Percentiles rank a stretch among this genome's conserved stretches.
These are phyloP conservation scores for Perodicticus potto DNA, from an alignment of 2,797 vertebrate genomes.

Conservation along the genomic window DNA sequence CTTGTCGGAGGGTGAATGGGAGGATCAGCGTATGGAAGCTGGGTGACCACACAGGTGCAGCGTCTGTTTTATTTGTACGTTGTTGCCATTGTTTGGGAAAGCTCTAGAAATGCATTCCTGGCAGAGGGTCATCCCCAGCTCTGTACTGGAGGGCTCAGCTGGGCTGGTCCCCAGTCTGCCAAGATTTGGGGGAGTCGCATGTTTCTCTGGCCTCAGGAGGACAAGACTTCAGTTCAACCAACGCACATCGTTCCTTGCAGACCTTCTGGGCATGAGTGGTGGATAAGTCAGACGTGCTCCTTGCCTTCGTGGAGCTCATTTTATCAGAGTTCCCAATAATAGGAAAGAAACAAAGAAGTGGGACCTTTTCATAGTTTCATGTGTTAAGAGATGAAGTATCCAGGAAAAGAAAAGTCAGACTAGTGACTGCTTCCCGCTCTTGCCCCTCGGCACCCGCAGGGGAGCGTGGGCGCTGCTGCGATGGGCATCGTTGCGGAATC, in stretches of 20 bases:
- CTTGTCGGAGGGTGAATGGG: neutral
- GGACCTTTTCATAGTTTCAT: neutral
- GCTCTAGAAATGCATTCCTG: neutral
- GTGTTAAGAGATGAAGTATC: too few species aligned
- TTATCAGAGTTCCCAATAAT: neutral
- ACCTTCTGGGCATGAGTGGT: neutral
- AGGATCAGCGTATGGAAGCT: neutral
- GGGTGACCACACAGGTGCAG: neutral
- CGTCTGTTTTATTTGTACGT: neutral
- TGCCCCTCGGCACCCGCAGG: neutral
- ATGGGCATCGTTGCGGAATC: neutral
- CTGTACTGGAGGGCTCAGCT: neutral
- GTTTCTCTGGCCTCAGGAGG: neutral
- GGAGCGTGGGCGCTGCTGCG: fast-evolving
- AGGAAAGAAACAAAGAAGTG: neutral
- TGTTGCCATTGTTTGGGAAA: neutral
- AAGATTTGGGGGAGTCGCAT: neutral
- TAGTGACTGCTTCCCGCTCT: too few species aligned
- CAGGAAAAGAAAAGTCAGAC: neutral
- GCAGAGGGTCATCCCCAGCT: neutral
- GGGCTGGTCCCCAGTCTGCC: fast-evolving
- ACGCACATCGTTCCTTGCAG: too few species aligned
- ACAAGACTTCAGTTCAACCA: neutral
- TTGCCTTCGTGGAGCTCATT: neutral
- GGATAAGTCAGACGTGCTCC: neutral